Base-by-base conservation (phyloP, 2,797 vertebrate species). In the Sebastes taczanowskii region DNA sequence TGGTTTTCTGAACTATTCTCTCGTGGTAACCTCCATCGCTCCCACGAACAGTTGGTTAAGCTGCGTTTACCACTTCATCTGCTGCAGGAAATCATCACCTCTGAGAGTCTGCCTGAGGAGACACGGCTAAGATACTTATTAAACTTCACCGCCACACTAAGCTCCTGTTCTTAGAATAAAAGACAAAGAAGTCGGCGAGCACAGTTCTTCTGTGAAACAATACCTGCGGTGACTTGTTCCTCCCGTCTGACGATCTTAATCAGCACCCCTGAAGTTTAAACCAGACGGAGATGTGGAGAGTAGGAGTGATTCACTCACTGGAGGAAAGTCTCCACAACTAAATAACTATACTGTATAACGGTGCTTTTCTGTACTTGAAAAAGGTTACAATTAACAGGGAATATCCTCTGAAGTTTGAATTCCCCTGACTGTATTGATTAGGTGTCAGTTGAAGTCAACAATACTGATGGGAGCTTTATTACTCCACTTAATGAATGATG, bases 401-500 rank as follows among this genome's bases (percentile, higher is more conserved):
- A 73, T 74, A 69, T 78, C 64, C 25, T 79, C 59, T 78, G 65
- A 84, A 77, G 78, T 87, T 90, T 83, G 79, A 80, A 82, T 71
- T 87, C 84, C 77, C 72, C 56, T 49, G 67, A 80, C 68, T 71
- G 71, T 87, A 93, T 94, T 82, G 91, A 94, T 89, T 86, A 88
- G 62, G 60, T 86, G 81, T 87, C 91, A 84, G 82, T 69, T 88
- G 73, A 82, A 88, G 89, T 89, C 88, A 94, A 90, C 90, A 91
- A 77, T 83, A 89, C 87, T 92, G 93, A 94, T 80, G 83, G 90
- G 68, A 90, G 85, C 82, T 92, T 94, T 93, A 95, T 95, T 94
- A 91, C 90, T 88, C 80, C 88, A 91, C 91, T 93, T 94, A 94
- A 95, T 95, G 93, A 94, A 92, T 89, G 83, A 95, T 95, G 94